These are phyloP conservation scores for Colletes latitarsis DNA, from an alignment of 1,140 invertebrate species.

Conservation along the genomic window DNA sequence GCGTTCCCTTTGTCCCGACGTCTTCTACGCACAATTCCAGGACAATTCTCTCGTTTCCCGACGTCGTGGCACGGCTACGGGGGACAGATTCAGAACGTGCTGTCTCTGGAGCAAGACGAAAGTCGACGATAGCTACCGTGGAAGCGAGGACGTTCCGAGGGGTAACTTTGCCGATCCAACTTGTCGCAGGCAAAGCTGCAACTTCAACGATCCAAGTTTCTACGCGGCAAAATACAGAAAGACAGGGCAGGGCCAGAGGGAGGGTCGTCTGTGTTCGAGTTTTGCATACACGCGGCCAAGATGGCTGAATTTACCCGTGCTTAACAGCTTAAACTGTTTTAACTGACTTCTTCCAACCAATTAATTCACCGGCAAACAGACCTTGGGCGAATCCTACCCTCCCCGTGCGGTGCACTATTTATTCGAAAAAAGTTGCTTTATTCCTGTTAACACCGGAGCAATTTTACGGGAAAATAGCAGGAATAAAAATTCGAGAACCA, in stretches of 20 bases:
- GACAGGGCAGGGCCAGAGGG: neutral
- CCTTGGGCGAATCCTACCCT: neutral
- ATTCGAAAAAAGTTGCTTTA: too few species aligned
- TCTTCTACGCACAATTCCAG: slow-evolving; percentile 23
- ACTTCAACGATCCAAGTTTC: slow-evolving; percentile 55
- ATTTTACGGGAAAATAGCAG: too few species aligned
- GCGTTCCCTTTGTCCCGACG: slow-evolving; percentile 21
- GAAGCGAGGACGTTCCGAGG: slow-evolving; percentile 22
- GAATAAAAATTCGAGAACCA: too few species aligned
- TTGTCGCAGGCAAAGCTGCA: slow-evolving; percentile 53
- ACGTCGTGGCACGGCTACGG: slow-evolving; percentile 10
- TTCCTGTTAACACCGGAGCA: too few species aligned
- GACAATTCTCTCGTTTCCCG: slow-evolving; percentile 45
- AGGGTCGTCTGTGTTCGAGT: slow-evolving; percentile 15
- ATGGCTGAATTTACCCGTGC: slow-evolving; percentile 33
- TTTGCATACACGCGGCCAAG: slow-evolving; percentile 12
- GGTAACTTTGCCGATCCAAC: slow-evolving; percentile 57
- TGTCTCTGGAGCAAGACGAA: slow-evolving; percentile 11
- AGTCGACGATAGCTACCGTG: slow-evolving; percentile 34
- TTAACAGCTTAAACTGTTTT: slow-evolving; percentile 29
- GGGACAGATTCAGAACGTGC: slow-evolving; percentile 48
- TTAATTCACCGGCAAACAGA: slow-evolving; percentile 4
- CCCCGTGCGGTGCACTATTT: too few species aligned
- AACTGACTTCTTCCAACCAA: slow-evolving; percentile 27
- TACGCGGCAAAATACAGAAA: slow-evolving; percentile 19